A percentile compares a stretch with the other conserved stretches of the same genome.
phyloP scores from a whole-genome alignment of 2,113 vertebrate genomes.

The Poecilia latipinna region DNA sequence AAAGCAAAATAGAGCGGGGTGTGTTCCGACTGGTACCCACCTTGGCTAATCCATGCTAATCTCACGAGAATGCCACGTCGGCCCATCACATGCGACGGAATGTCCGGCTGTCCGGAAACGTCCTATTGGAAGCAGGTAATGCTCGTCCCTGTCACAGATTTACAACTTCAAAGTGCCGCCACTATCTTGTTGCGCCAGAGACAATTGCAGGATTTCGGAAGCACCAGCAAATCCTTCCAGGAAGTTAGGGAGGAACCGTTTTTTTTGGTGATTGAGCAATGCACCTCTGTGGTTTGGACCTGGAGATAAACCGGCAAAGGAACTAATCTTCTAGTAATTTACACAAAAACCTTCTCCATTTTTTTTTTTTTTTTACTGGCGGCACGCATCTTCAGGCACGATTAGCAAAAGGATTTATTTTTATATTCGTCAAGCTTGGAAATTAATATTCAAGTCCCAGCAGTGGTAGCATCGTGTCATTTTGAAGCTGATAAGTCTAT shows the following conservation, averaged over 20 bases:
- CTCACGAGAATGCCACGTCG: conserved; percentile 43
- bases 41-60: conserved; percentile 72
- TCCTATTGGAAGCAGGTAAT: conserved; percentile 41
- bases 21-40: conserved; percentile 59
- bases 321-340: conserved; percentile 83
- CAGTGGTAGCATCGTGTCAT: conserved; percentile 73
- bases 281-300: conserved; percentile 66
- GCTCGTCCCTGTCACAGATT: conserved; percentile 55
- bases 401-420: conserved; percentile 82
- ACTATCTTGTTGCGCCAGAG: conserved; percentile 74
- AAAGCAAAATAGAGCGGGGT: conserved; percentile 38
- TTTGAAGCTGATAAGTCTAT: conserved; percentile 74
- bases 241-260: conserved; percentile 62
- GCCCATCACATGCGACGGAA: conserved; percentile 46
- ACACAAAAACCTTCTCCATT: conserved; percentile 72
- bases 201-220: conserved; percentile 73
- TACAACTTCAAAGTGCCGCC: conserved; percentile 66
- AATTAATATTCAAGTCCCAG: conserved; percentile 81
- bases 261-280: conserved; percentile 64
- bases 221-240: conserved; percentile 49
- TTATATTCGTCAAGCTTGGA: conserved; percentile 76
- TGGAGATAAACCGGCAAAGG: conserved; percentile 73
- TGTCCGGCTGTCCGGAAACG: conserved; percentile 57
- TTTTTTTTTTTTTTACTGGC: conserved; percentile 71
- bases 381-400: conserved; percentile 70